Percentiles rank a stretch among this genome's conserved stretches.
These are phyloP conservation scores for Marcusenius ussheri DNA, from an alignment of 2,113 vertebrate genomes.

Conservation along the genomic window DNA sequence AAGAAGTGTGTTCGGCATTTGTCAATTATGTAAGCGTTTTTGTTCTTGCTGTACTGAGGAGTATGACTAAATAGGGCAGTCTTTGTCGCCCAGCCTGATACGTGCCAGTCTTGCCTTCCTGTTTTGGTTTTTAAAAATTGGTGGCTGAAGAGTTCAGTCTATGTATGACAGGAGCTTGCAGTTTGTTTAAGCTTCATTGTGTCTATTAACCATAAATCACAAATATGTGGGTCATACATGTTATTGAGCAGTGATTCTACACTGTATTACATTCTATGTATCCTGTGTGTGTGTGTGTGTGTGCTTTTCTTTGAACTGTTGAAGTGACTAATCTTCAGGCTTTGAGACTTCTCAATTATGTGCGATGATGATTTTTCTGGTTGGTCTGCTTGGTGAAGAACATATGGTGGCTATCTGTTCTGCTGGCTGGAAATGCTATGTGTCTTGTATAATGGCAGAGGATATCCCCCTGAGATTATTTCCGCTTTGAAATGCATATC, in stretches of 20 bases:
- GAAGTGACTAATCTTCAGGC: neutral
- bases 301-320: neutral
- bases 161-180: neutral
- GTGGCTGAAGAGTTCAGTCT: neutral
- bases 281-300: neutral
- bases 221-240: neutral
- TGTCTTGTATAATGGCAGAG: neutral
- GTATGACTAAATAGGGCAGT: neutral
- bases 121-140: neutral
- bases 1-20: conserved; percentile 7
- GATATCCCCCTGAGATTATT: neutral
- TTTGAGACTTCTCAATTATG: neutral
- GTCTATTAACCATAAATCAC: neutral
- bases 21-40: neutral
- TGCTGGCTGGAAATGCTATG: neutral
- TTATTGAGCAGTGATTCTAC: neutral
- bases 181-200: neutral
- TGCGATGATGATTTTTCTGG: neutral
- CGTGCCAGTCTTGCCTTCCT: neutral
- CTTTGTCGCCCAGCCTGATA: neutral
- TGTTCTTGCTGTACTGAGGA: neutral
- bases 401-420: neutral
- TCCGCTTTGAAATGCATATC: neutral
- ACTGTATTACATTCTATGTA: neutral
- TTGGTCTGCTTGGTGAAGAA: neutral